These are phyloP conservation scores for Lagodon rhomboides DNA, from an alignment of 2,797 vertebrate species.

Conservation along the genomic window DNA sequence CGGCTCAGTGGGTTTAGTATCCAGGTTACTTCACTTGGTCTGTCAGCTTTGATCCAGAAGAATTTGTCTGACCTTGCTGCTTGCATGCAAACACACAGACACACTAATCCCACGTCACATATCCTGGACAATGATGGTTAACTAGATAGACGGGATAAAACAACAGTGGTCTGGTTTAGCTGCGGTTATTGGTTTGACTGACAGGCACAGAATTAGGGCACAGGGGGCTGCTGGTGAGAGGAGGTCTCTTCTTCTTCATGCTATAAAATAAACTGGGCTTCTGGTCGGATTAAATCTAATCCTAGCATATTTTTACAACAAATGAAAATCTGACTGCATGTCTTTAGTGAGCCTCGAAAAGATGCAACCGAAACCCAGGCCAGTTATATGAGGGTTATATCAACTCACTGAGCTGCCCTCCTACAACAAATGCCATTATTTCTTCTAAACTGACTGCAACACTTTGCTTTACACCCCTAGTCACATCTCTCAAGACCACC, in stretches of 20 bases:
- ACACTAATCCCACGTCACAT: constrained; percentile 65
- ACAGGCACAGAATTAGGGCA: constrained; percentile 54
- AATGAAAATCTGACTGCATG: not conserved
- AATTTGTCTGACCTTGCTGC: constrained; percentile 56
- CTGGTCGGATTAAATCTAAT: not conserved
- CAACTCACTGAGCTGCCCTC: not conserved
- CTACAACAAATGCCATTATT: not conserved
- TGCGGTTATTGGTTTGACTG: constrained; percentile 26
- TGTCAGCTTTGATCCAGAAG: constrained; percentile 58
- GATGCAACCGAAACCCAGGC: not conserved
- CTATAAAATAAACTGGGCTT: not conserved
- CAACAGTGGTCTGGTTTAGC: constrained; percentile 40
- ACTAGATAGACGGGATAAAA: constrained; percentile 51
- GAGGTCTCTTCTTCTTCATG: constrained; percentile 14
- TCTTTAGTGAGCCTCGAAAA: not conserved
- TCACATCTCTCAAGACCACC: constrained; percentile 1
- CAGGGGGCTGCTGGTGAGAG: not conserved
- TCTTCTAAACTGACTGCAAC: not conserved
- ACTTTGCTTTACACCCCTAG: not conserved
- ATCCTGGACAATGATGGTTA: constrained; percentile 51
- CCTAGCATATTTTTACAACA: not conserved
- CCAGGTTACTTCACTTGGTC: constrained; percentile 43
- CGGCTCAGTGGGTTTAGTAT: constrained; percentile 56
- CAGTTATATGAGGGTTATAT: not conserved
- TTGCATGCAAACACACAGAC: constrained; percentile 66